These are phyloP conservation scores for Trypoxylus dichotomus DNA, from an alignment of 1,140 invertebrate genomes.

Conservation along the genomic window DNA sequence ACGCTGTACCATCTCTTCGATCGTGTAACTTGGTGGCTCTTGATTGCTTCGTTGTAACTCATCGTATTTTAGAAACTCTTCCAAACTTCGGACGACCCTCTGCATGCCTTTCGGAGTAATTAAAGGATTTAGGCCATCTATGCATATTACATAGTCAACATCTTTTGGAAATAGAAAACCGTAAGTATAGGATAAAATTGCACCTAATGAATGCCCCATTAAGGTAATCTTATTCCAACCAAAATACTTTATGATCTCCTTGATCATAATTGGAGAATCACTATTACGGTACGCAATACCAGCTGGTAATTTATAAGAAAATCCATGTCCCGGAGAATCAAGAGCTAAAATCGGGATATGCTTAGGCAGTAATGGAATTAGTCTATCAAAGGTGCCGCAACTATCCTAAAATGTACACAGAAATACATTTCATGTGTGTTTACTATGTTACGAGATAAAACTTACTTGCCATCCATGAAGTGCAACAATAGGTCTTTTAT, in stretches of 20 bases:
- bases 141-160: constrained; percentile 63
- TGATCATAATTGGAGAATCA: background rate
- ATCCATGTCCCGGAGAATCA: constrained; percentile 73
- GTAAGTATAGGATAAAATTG: constrained; percentile 61
- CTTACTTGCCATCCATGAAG: constrained; percentile 72
- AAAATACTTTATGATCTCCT: constrained; percentile 21
- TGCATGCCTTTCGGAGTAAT: constrained; percentile 47
- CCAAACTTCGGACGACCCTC: constrained; percentile 51
- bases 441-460: background rate
- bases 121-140: constrained; percentile 63
- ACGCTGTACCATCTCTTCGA: constrained; percentile 59
- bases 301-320: constrained; percentile 65
- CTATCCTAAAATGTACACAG: constrained; percentile 59
- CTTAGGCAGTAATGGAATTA: constrained; percentile 63
- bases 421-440: background rate
- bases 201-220: constrained; percentile 66
- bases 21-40: constrained; percentile 61
- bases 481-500: constrained; percentile 65
- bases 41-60: constrained; percentile 48
- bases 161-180: constrained; percentile 61
- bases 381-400: constrained; percentile 69
- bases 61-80: constrained; percentile 56
- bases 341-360: constrained; percentile 64
- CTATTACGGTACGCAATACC: constrained; percentile 61
- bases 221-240: constrained; percentile 22